phyloP scores from a whole-genome alignment of 35 echinoderm and acorn worm species.

The Diadema setosum region DNA sequence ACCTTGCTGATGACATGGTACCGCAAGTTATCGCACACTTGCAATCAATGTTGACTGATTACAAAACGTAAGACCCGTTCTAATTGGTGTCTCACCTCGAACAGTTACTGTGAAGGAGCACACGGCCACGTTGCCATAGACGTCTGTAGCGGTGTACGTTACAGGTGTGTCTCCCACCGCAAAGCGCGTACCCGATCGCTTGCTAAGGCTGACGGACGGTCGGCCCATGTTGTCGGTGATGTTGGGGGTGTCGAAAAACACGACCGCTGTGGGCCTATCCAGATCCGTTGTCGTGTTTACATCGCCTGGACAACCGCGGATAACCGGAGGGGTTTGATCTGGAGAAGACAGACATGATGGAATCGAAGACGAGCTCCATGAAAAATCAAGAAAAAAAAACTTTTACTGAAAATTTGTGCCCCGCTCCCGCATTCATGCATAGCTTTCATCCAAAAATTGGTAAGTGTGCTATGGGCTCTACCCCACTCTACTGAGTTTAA shows the following conservation, averaged over 20 bases:
- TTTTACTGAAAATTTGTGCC: neutral
- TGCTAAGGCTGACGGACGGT: neutral
- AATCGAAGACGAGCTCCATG: neutral
- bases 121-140: neutral
- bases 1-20: neutral
- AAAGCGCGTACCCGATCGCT: neutral
- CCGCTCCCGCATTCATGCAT: neutral
- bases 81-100: conserved; percentile 35
- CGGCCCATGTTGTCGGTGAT: neutral
- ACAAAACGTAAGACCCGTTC: neutral
- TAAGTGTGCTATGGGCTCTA: neutral
- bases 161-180: conserved; percentile 29
- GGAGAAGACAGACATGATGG: neutral
- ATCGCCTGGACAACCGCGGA: neutral
- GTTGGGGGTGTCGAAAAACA: neutral
- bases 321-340: conserved; percentile 13
- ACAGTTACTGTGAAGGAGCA: conserved; percentile 59
- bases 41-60: neutral
- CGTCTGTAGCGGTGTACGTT: conserved; percentile 32
- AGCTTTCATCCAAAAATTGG: neutral
- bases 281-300: neutral
- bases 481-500: no score
- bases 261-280: neutral
- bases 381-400: neutral
- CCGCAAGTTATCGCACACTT: neutral